Conservation (phyloP, 2,113 vertebrate species). For the Entelurus aequoreus region DNA sequence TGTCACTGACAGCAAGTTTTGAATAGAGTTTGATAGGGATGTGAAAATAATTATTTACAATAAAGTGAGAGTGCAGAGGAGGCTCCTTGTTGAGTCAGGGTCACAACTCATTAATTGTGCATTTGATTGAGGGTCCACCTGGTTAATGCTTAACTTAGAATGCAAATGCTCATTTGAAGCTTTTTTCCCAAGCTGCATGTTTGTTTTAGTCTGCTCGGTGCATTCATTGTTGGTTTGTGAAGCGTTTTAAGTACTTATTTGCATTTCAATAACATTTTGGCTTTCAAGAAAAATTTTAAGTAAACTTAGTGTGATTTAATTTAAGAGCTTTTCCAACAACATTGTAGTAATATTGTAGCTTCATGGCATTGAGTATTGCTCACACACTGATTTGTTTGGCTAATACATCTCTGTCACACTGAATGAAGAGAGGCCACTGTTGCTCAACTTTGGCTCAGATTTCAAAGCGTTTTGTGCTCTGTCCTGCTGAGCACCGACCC, state of each 20-base stretch:
- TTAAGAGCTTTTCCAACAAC: conserved; percentile 5
- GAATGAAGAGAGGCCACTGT: conserved; percentile 57
- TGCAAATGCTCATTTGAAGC: neutral
- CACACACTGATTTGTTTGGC: conserved; percentile 43
- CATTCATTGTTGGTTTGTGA: neutral
- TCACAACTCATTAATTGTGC: neutral
- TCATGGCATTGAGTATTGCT: conserved; percentile 28
- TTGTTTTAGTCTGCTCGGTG: neutral
- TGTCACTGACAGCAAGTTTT: neutral
- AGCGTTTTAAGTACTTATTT: neutral
- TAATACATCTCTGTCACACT: conserved; percentile 51
- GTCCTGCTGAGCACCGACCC: conserved; percentile 16
- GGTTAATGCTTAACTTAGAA: neutral
- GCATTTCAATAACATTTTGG: neutral
- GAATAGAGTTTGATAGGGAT: neutral
- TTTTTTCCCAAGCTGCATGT: neutral
- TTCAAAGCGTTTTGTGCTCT: conserved; percentile 51
- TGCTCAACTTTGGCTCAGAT: conserved; percentile 52
- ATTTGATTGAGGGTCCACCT: neutral
- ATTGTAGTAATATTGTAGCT: conserved; percentile 2
- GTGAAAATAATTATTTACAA: neutral
- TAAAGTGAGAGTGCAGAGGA: neutral
- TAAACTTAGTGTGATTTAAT: conserved; percentile 2
- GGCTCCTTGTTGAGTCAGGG: neutral
- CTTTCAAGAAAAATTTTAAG: neutral